Base-by-base conservation (phyloP, 1,140 invertebrate genomes). In the Papilio aristodemus region DNA sequence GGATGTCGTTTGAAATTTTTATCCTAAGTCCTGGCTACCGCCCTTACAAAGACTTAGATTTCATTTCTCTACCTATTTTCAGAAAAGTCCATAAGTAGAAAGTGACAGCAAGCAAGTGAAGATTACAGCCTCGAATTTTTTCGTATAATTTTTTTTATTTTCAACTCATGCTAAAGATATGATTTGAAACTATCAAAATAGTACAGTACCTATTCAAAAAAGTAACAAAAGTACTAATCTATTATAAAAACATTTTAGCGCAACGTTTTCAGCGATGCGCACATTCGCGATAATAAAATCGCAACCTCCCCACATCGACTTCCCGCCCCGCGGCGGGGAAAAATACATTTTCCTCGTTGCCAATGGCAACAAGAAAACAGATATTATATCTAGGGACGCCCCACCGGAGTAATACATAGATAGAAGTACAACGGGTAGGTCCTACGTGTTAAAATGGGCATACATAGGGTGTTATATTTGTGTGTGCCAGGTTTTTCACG, bases 401-500 rank as follows among this genome's bases (percentile, higher is more conserved):
- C 59, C 71, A 58, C 59, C 69, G 71, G 68, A 54, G 71, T 72
- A 68, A 69, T 71, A 66, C 71, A 74, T 71, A 69, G 69, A 70
- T 43, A 67, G 50, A 70, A 76, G 69, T 77, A 73, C 59, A 71
- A 63, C 19, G 13, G 43, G 13, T 32, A 66, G 25, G 57, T 60
- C 38, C 58, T 54, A 58, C 67, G 46, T 62, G 71, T 66, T 83
- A 84, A 86, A 87, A 83, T 86, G 78, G 76, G 78, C 80, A 87
- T 84, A 90, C 77, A 84, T 85, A 85, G 72, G 72, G 67, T 74
- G 72, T 76, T 80, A 80, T 80, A 80, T 81, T 82, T 81, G 86
- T 90, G 86, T 87, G 87, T 41, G 86, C 85, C 77, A 84, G 84
- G 84, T 86, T 87, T 90, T 90, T 84, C 63, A 90, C 88, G 88